Evolutionary conservation across 2,113 vertebrate genomes (phyloP).

Genomic region (Lamprologus tigripictilis): DNA sequence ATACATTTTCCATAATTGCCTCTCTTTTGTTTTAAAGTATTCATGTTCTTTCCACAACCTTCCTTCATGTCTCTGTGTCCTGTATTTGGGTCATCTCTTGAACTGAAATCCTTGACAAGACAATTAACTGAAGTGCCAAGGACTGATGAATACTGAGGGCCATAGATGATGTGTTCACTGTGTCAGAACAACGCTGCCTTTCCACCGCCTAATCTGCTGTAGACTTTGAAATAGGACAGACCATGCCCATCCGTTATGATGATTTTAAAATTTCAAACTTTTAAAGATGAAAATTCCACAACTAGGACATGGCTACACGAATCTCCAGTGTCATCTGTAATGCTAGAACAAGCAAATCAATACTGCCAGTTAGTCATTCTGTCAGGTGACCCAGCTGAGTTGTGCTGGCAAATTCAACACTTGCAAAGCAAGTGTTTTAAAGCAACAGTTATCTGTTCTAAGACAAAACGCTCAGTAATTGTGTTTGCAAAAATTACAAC

Average conservation of each 20-base stretch:
- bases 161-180: background rate
- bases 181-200: background rate
- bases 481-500: background rate
- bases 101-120: background rate
- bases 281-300: background rate
- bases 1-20: background rate
- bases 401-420: background rate
- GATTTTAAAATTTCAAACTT: background rate
- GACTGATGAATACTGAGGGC: background rate
- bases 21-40: background rate
- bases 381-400: conserved; percentile 3
- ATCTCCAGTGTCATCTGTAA: background rate
- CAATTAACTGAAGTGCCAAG: background rate
- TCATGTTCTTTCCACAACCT: background rate
- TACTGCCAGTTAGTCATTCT: conserved; percentile 32
- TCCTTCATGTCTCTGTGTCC: background rate
- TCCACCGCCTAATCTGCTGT: background rate
- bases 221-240: background rate
- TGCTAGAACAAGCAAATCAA: conserved; percentile 9
- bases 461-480: background rate
- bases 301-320: background rate
- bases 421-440: background rate
- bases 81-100: background rate
- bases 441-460: background rate
- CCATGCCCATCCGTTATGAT: background rate